phyloP scores from a whole-genome alignment of 2,797 vertebrate species.

The Streptopelia turtur region DNA sequence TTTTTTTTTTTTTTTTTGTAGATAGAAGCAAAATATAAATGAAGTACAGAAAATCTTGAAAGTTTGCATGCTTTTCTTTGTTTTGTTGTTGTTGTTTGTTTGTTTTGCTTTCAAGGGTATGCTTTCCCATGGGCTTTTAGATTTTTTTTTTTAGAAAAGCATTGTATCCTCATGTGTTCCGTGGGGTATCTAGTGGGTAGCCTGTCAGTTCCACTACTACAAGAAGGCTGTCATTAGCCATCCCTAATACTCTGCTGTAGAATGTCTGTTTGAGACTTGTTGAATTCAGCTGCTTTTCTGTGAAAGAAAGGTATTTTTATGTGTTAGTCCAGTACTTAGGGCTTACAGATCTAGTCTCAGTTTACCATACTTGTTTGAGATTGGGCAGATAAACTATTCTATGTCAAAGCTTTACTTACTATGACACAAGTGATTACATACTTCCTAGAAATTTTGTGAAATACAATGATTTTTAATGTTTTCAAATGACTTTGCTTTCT shows the following conservation, averaged over 20 bases:
- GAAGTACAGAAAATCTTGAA: slow-evolving; percentile 20
- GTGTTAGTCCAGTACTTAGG: neutral
- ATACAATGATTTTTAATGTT: neutral
- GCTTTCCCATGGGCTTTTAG: neutral
- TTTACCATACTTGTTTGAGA: neutral
- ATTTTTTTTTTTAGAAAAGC: neutral
- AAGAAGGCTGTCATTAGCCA: neutral
- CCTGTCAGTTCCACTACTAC: slow-evolving; percentile 15
- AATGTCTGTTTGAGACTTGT: neutral
- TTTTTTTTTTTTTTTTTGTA: neutral
- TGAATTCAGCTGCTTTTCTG: neutral
- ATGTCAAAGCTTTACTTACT: neutral
- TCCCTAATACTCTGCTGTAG: neutral
- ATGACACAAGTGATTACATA: neutral
- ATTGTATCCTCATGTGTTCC: neutral
- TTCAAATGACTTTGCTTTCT: neutral
- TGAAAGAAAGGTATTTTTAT: neutral
- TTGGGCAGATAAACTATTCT: neutral
- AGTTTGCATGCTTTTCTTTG: neutral
- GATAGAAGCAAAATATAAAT: neutral
- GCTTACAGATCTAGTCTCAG: neutral
- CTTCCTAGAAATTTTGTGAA: neutral
- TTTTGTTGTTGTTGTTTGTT: neutral
- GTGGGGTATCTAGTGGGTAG: neutral
- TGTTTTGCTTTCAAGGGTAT: neutral